Percentiles rank a stretch among this genome's conserved stretches.
Evolutionary conservation across 2,113 vertebrate genomes (phyloP).

Genomic region (Casuarius casuarius): DNA sequence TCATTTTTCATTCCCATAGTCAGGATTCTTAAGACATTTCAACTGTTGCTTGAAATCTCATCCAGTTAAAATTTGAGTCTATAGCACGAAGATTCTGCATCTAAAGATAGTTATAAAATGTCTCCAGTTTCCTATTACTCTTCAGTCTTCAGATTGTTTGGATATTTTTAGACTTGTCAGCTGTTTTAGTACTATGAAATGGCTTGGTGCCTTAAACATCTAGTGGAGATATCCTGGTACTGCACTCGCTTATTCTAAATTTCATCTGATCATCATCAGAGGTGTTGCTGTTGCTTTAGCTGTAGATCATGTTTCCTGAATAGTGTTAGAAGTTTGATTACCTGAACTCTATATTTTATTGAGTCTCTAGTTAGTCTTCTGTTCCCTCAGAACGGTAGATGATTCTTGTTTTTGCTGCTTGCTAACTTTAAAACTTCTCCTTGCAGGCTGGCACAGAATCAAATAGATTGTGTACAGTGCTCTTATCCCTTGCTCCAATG

Average conservation of each 20-base stretch:
- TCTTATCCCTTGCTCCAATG: not conserved
- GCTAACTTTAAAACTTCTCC: not conserved
- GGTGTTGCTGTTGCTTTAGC: not conserved
- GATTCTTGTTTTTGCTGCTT: not conserved
- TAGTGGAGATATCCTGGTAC: not conserved
- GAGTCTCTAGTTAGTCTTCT: not conserved
- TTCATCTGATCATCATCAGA: not conserved
- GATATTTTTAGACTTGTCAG: conserved; percentile 60
- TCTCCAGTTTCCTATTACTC: conserved; percentile 24
- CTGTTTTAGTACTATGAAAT: not conserved
- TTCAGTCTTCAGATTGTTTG: not conserved
- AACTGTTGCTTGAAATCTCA: conserved; percentile 42
- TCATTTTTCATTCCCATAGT: not conserved
- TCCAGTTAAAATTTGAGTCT: conserved; percentile 33
- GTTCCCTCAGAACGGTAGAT: not conserved
- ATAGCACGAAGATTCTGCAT: not conserved
- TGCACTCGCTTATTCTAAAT: not conserved
- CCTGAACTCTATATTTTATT: rapidly evolving
- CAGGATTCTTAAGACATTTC: not conserved
- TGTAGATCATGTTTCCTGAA: not conserved
- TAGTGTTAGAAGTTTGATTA: not conserved
- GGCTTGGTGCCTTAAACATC: not conserved
- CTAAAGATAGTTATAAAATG: conserved; percentile 39
- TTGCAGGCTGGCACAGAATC: not conserved
- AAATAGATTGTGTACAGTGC: not conserved